Base-by-base conservation (phyloP, 2,797 vertebrate species). In the Enteromius unitaeniatus region DNA sequence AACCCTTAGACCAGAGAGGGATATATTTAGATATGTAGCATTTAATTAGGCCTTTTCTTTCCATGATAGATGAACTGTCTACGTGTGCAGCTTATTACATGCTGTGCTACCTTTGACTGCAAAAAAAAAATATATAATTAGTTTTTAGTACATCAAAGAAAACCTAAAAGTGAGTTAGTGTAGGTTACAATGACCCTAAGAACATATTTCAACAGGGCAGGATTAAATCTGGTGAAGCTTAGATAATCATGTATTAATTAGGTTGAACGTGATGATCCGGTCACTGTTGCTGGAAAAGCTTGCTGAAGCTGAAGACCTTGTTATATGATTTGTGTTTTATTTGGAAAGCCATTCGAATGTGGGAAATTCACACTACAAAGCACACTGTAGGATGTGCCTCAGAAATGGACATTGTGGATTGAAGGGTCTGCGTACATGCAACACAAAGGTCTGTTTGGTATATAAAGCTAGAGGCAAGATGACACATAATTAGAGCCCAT, bases 401-500 rank as follows among this genome's bases (percentile, higher is more conserved):
- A 72, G 67, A 84, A 77, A 62, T 60, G 78, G 79, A 70, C 49
- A 77, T 85, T 37, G 82, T 34, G 51, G 53, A 49, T 26, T 75
- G 51, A 62, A 82, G 65, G 65, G 69, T 82, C 78, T 53, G 72
- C 75, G 78, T 67, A 37, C 49, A 47, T 31, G 40, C 64, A 55
- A 60, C 72, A 83, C 81, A 87, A 87, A 86, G 73, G 37, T 55
- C 45, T 13, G 62, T 88, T 87, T 85, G 84, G 89, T 87, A 84
- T 86, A 83, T 87, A 86, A 85, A 86, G 86, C 87, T 86, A 67
- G 83, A 89, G 87, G 91, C 88, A 89, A 91, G 87, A 89, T 81
- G 89, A 91, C 83, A 89, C 91, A 91, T 94, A 95, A 94, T 95
- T 93, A 93, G 91, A 91, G 94, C 91, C 90, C 84, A 28, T 86